These are phyloP conservation scores for Papilio glaucus DNA, from an alignment of 1,140 invertebrate genomes.

Conservation along the genomic window DNA sequence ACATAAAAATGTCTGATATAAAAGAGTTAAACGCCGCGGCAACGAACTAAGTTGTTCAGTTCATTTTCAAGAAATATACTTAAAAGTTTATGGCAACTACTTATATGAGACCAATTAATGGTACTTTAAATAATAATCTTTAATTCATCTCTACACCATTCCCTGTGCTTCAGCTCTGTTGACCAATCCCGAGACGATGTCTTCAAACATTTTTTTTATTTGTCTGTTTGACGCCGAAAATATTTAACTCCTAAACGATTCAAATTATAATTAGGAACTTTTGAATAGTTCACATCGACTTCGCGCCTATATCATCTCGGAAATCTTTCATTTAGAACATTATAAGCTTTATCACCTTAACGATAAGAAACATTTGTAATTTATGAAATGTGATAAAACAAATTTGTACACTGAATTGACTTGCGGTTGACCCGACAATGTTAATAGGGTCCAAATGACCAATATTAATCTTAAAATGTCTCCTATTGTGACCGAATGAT, in stretches of 20 bases:
- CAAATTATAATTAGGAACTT: conserved; percentile 78
- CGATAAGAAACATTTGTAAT: neutral
- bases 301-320: conserved; percentile 6
- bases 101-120: too few species aligned
- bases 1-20: neutral
- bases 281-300: conserved; percentile 59
- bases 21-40: neutral
- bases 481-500: conserved; percentile 60
- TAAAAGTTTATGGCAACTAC: too few species aligned
- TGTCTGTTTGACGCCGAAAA: conserved; percentile 73
- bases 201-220: conserved; percentile 71
- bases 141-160: conserved; percentile 46
- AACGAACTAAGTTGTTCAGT: neutral
- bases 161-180: conserved; percentile 61
- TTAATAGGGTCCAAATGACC: conserved; percentile 71
- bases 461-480: conserved; percentile 72
- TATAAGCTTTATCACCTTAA: neutral
- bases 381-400: neutral
- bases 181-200: conserved; percentile 75
- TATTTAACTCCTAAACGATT: conserved; percentile 79
- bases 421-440: conserved; percentile 53
- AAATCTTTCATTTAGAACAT: conserved; percentile 30
- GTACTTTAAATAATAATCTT: neutral
- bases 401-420: conserved; percentile 38
- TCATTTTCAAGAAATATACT: too few species aligned